These are phyloP conservation scores for Lagria hirta DNA, from an alignment of 2,888 invertebrate species.

Conservation along the genomic window DNA sequence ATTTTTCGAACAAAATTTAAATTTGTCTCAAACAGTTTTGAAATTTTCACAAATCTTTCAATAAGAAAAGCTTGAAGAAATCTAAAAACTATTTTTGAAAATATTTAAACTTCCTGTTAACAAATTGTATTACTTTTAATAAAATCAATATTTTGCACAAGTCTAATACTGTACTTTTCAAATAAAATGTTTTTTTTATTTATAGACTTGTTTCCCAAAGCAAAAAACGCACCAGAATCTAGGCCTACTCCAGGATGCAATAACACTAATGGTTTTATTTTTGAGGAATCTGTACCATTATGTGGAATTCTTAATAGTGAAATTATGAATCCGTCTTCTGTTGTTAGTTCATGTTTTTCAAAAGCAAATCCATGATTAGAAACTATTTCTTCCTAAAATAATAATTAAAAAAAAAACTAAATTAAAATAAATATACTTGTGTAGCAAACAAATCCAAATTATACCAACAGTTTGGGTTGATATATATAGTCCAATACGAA, in stretches of 20 bases:
- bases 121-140: no score
- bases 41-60: no score
- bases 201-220: no score
- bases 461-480: constrained; percentile 31
- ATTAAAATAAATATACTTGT: constrained; percentile 37
- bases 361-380: constrained; percentile 62
- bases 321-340: constrained; percentile 79
- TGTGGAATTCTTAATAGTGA: constrained; percentile 47
- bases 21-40: no score
- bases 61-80: no score
- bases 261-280: constrained; percentile 29
- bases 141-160: no score
- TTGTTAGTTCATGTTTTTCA: constrained; percentile 67
- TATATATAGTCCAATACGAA: constrained; percentile 28
- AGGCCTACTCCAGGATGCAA: constrained; percentile 38
- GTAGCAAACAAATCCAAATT: constrained; percentile 42
- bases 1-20: no score
- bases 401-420: neutral
- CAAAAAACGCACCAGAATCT: constrained; percentile 29
- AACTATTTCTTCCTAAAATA: constrained; percentile 54
- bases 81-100: no score
- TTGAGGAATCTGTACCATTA: constrained; percentile 11
- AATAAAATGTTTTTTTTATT: no score
- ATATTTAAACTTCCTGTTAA: no score
- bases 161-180: no score